Evolutionary conservation across 2,888 invertebrate species (phyloP), one percentile per base, ranked within the genome.

Genomic region (Folsomia candida): DNA sequence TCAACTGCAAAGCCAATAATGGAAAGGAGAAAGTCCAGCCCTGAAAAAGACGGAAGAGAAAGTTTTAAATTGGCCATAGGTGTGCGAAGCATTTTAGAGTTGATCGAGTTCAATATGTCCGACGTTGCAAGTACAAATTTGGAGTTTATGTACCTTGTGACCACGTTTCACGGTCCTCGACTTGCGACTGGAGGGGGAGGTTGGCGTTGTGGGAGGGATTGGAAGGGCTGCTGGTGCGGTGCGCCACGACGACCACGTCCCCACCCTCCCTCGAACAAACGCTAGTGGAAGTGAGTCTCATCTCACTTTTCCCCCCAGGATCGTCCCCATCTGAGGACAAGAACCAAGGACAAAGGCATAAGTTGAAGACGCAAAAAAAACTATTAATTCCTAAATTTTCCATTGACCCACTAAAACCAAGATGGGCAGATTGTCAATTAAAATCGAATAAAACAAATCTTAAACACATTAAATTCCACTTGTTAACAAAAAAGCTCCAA

Each of bases 1-100:
- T 79, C 79, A 11, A 79, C 79, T 11, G 79, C 79, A 69, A 79
- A 79, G n/a, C 79, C 79, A 63, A 79, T 79, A 29, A 79, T 79
- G 59, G 79, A 79, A 24, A 79, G 65, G 47, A 79, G 74, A 67
- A 79, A 79, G 73, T 79, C 78, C 25, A 79, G 26, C 14, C 78
- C 37, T 37, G 14, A n/a, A n/a, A n/a, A n/a, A n/a, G n/a, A n/a
- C n/a, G n/a, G n/a, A n/a, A n/a, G n/a, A n/a, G n/a, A n/a, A n/a
- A n/a, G n/a, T n/a, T n/a, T n/a, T n/a, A n/a, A n/a, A n/a, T n/a
- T n/a, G n/a, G n/a, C n/a, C n/a, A n/a, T n/a, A n/a, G n/a, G n/a
- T n/a, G n/a, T n/a, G n/a, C n/a, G n/a, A n/a, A n/a, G n/a, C n/a
- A n/a, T n/a, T n/a, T n/a, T n/a, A n/a, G n/a, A n/a, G n/a, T n/a